Evolutionary conservation across 1,140 invertebrate genomes (phyloP).

Genomic region (Orius insidiosus): DNA sequence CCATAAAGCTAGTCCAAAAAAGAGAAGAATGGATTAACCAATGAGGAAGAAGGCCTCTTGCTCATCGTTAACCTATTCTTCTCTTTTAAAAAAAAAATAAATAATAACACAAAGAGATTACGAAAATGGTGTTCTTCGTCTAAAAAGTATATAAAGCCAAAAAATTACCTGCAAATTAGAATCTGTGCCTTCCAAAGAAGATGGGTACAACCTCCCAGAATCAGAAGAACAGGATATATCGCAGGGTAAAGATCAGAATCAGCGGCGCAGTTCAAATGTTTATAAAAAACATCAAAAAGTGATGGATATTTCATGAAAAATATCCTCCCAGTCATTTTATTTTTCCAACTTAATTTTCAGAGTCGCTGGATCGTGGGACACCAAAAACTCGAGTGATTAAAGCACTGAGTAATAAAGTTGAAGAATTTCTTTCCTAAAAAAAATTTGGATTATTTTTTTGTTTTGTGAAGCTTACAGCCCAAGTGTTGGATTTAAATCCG

Average conservation of each 20-base stretch:
- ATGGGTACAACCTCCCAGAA: constrained; percentile 66
- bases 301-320: constrained; percentile 71
- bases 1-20: too few species aligned
- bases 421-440: constrained; percentile 62
- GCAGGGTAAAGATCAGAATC: constrained; percentile 27
- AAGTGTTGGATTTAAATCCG: constrained; percentile 54
- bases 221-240: constrained; percentile 56
- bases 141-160: too few species aligned
- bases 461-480: constrained; percentile 48
- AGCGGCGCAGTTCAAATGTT: constrained; percentile 35
- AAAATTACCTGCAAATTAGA: constrained; percentile 19
- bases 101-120: too few species aligned
- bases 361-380: constrained; percentile 42
- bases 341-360: constrained; percentile 49
- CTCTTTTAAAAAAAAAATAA: too few species aligned
- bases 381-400: constrained; percentile 82
- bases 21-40: too few species aligned
- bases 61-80: too few species aligned
- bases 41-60: too few species aligned
- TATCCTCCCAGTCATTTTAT: constrained; percentile 54
- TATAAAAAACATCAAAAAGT: constrained; percentile 59
- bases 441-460: constrained; percentile 3
- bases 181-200: constrained; percentile 37
- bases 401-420: constrained; percentile 66
- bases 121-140: too few species aligned